These are phyloP conservation scores for Rhynchophorus ferrugineus DNA, from an alignment of 1,140 invertebrate genomes.

Conservation along the genomic window DNA sequence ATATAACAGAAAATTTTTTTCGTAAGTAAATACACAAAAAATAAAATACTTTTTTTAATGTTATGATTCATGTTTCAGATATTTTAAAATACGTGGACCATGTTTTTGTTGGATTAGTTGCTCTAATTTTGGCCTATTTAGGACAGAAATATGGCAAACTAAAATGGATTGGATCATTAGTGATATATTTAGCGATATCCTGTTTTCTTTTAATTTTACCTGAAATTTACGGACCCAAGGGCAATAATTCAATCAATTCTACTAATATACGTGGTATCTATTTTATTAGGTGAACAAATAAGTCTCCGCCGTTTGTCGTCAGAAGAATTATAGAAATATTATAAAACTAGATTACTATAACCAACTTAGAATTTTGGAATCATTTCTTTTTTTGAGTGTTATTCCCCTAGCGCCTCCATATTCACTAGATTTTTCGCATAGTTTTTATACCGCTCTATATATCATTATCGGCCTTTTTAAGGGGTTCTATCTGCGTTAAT, in stretches of 20 bases:
- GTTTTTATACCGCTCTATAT: no score
- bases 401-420: no score
- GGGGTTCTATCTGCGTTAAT: no score
- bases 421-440: no score
- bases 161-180: conserved; percentile 50
- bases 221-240: conserved; percentile 33
- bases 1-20: conserved; percentile 24
- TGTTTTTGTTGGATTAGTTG: conserved; percentile 47
- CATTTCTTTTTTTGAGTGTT: no score
- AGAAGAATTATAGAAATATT: no score
- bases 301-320: no score
- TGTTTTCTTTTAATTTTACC: conserved; percentile 51
- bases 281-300: no score
- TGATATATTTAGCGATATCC: conserved; percentile 48
- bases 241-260: conserved; percentile 15
- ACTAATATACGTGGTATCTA: conserved; percentile 16
- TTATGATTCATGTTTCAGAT: conserved; percentile 40
- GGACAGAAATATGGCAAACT: conserved; percentile 52
- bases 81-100: conserved; percentile 50
- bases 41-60: no score
- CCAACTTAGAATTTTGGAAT: no score
- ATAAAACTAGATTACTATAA: no score
- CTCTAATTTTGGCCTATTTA: conserved; percentile 49
- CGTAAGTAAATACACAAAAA: conserved; percentile 22
- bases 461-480: no score